A percentile compares a stretch with the other conserved stretches of the same genome.
These are phyloP conservation scores for Melanostigma gelatinosum DNA, from an alignment of 2,113 vertebrate species.

Conservation along the genomic window DNA sequence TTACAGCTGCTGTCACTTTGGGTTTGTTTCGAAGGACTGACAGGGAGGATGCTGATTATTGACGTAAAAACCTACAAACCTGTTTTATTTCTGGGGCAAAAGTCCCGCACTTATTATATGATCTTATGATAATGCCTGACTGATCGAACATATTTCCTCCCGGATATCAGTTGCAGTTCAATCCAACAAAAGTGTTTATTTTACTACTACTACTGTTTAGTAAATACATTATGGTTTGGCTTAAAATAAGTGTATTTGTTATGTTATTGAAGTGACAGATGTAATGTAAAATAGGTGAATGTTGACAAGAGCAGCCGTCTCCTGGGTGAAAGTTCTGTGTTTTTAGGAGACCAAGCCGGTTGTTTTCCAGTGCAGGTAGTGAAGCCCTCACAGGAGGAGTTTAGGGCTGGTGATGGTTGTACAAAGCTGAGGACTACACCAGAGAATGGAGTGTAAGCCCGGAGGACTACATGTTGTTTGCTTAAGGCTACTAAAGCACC, in stretches of 20 bases:
- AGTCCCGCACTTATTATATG: neutral
- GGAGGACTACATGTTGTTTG: too few relatives aligned
- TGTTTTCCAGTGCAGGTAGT: neutral
- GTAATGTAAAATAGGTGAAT: too few relatives aligned
- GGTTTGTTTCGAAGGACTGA: neutral
- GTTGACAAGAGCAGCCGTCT: neutral
- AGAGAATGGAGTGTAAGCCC: too few relatives aligned
- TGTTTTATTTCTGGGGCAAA: neutral
- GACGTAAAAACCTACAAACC: neutral
- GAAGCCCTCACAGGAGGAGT: neutral
- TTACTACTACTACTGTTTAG: neutral
- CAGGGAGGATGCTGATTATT: neutral
- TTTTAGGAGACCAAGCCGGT: neutral
- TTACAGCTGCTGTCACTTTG: slow-evolving; percentile 48
- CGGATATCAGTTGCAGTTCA: neutral
- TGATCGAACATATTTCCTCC: neutral
- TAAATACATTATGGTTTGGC: neutral
- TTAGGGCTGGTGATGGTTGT: too few relatives aligned
- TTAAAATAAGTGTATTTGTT: neutral
- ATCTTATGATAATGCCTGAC: neutral
- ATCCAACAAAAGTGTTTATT: neutral
- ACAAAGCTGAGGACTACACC: too few relatives aligned
- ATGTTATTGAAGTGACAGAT: neutral
- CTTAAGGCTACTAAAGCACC: too few relatives aligned
- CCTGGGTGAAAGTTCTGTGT: neutral